These are phyloP conservation scores for Spinus pinus DNA, from an alignment of 2,797 vertebrate genomes.

Conservation along the genomic window DNA sequence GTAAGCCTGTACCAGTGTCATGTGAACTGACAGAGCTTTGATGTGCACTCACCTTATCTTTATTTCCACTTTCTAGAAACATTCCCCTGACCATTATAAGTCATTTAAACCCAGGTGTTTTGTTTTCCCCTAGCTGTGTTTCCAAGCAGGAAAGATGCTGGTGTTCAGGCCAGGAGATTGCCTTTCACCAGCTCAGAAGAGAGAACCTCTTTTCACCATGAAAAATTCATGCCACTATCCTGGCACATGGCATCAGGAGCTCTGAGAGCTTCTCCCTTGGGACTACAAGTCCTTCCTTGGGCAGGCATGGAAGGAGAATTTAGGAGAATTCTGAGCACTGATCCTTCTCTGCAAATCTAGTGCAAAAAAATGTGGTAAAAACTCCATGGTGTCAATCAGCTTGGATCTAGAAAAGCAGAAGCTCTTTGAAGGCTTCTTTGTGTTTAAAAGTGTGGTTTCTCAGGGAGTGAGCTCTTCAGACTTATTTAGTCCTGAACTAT, in stretches of 20 bases:
- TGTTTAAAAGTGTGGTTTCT: neutral
- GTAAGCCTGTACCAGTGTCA: accelerated
- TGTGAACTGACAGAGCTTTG: neutral
- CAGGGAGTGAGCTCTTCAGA: neutral
- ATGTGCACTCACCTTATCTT: neutral
- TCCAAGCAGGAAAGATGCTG: neutral
- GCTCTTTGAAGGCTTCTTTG: neutral
- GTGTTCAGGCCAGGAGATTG: neutral
- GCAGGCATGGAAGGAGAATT: neutral
- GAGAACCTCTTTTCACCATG: neutral
- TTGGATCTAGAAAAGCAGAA: neutral
- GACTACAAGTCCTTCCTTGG: neutral
- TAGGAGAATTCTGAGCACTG: neutral
- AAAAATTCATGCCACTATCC: neutral
- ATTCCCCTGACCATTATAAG: neutral
- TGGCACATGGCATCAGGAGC: neutral
- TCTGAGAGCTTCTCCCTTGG: neutral
- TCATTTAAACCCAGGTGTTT: neutral
- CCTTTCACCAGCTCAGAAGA: neutral
- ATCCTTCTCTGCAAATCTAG: neutral
- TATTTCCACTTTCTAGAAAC: neutral
- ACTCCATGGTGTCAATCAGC: neutral
- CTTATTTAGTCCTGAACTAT: neutral
- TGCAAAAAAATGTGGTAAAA: neutral
- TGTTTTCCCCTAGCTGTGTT: neutral